Evolutionary conservation across 2,797 vertebrate species (phyloP).

Genomic region (Erpetoichthys calabaricus): DNA sequence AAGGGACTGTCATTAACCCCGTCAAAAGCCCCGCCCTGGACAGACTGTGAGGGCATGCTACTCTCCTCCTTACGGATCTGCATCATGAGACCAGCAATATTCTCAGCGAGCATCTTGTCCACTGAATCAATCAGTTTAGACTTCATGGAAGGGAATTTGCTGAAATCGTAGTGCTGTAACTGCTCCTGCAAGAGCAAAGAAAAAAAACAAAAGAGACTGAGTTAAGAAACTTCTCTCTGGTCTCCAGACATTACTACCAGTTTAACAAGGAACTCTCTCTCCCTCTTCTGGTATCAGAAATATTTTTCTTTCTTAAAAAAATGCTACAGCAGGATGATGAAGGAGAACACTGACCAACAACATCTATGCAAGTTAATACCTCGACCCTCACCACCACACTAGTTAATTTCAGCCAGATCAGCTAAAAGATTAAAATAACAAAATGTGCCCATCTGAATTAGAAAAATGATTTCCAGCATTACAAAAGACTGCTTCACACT

Average conservation of each 20-base stretch:
- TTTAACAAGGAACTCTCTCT: too few relatives aligned
- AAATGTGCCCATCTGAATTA: too few relatives aligned
- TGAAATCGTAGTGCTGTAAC: slow-evolving; percentile 84
- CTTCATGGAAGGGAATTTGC: slow-evolving; percentile 84
- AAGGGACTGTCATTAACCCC: slow-evolving; percentile 83
- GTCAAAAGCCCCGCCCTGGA: slow-evolving; percentile 83
- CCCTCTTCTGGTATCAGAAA: too few relatives aligned
- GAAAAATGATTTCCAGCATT: too few relatives aligned
- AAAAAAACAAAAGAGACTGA: slow-evolving; percentile 7
- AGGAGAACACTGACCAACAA: too few relatives aligned
- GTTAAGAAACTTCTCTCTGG: not conserved
- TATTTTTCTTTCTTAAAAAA: not conserved
- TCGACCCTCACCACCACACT: too few relatives aligned
- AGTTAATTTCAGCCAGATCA: too few relatives aligned
- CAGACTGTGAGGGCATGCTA: slow-evolving; percentile 59
- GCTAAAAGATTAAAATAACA: too few relatives aligned
- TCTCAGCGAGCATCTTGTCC: slow-evolving; percentile 83
- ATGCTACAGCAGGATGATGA: not conserved
- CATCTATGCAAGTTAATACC: too few relatives aligned
- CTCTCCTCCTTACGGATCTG: slow-evolving; percentile 83
- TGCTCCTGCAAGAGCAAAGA: slow-evolving; percentile 58
- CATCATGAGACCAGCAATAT: slow-evolving; percentile 75
- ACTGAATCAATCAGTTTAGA: slow-evolving; percentile 84
- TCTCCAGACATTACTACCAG: not conserved
- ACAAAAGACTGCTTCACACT: too few relatives aligned